phyloP scores from a whole-genome alignment of 2,888 invertebrate species.

The Brachyptera risi region DNA sequence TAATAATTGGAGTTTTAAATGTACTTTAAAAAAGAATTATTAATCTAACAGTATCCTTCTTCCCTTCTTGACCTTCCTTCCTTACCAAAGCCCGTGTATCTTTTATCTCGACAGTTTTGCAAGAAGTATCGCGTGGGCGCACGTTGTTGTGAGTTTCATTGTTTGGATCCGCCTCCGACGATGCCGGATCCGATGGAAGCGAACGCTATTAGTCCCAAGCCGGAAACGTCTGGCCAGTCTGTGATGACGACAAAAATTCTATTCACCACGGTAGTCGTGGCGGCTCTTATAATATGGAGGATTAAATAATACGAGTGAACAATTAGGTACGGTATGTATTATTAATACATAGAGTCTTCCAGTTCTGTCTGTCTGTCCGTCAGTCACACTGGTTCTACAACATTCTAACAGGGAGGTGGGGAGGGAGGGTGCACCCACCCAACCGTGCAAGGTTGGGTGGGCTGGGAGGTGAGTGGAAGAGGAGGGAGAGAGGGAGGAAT shows the following conservation, averaged over 20 bases:
- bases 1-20: not conserved
- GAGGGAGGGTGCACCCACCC: too few relatives aligned
- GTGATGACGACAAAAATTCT: not conserved
- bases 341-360: too few relatives aligned
- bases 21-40: not conserved
- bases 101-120: constrained; percentile 61
- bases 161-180: constrained; percentile 55
- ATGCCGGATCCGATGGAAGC: constrained; percentile 3
- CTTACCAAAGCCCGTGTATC: constrained; percentile 21
- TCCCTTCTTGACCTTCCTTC: not conserved
- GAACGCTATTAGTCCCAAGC: not conserved
- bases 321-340: too few relatives aligned
- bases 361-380: too few relatives aligned
- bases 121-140: constrained; percentile 78
- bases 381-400: too few relatives aligned
- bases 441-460: too few relatives aligned
- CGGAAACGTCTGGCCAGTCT: not conserved
- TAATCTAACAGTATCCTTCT: constrained; percentile 13
- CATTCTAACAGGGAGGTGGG: too few relatives aligned
- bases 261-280: not conserved
- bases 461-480: too few relatives aligned
- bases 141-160: constrained; percentile 85
- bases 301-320: too few relatives aligned
- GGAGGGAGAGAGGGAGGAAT: too few relatives aligned
- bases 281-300: too few relatives aligned